These are phyloP conservation scores for Falco naumanni DNA, from an alignment of 2,797 vertebrate species.

Conservation along the genomic window DNA sequence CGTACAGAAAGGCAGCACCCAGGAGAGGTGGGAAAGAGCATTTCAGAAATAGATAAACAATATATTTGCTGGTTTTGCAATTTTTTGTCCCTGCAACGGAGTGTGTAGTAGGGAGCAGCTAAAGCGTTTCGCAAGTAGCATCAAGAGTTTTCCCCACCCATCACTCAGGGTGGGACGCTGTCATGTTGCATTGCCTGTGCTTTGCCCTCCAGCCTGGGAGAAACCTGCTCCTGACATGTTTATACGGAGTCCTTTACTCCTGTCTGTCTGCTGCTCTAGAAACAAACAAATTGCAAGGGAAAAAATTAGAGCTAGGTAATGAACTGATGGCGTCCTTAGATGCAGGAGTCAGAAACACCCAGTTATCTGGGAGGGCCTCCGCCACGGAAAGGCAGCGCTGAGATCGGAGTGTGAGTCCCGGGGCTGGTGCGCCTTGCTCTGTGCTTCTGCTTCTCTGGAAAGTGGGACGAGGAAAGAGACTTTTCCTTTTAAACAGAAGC, in stretches of 20 bases:
- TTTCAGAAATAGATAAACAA: slow-evolving; percentile 34
- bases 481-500: not conserved
- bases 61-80: slow-evolving; percentile 43
- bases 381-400: not conserved
- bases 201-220: slow-evolving; percentile 76
- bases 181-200: slow-evolving; percentile 58
- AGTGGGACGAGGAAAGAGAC: not conserved
- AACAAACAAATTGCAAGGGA: slow-evolving; percentile 61
- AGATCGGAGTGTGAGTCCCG: not conserved
- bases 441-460: not conserved
- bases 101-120: slow-evolving; percentile 24
- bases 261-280: slow-evolving; percentile 68
- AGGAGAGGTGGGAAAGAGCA: not conserved
- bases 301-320: slow-evolving; percentile 33
- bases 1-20: not conserved
- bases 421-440: not conserved
- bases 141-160: slow-evolving; percentile 66
- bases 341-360: slow-evolving; percentile 54
- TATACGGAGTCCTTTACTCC: slow-evolving; percentile 55
- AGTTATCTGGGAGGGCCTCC: not conserved
- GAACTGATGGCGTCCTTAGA: slow-evolving; percentile 54
- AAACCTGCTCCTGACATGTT: slow-evolving; percentile 72
- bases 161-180: slow-evolving; percentile 70
- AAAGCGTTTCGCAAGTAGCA: slow-evolving; percentile 62
- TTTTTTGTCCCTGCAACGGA: slow-evolving; percentile 15